Conservation (phyloP, 1,140 invertebrate genomes). For the Daktulosphaira vitifoliae region DNA sequence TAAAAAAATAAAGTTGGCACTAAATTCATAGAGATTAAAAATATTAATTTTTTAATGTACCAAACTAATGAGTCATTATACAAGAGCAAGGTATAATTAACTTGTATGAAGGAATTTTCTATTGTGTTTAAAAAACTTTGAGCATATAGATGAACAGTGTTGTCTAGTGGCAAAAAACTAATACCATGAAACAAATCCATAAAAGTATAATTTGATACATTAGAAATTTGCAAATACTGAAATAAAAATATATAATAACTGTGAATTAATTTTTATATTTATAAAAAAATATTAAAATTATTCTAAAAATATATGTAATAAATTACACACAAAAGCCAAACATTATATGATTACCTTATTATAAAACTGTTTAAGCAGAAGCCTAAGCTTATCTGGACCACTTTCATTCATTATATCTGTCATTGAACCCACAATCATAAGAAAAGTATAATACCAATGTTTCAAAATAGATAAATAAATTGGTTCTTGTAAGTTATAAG, state of each 20-base stretch:
- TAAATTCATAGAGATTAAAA: not conserved
- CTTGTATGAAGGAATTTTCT: slow-evolving; percentile 26
- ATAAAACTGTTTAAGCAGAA: slow-evolving; percentile 24
- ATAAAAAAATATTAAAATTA: no score
- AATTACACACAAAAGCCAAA: no score
- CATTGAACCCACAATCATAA: slow-evolving; percentile 16
- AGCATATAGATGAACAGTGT: slow-evolving; percentile 4
- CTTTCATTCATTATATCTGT: slow-evolving; percentile 13
- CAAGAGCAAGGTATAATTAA: slow-evolving; percentile 20
- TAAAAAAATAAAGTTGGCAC: not conserved
- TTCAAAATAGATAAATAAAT: slow-evolving; percentile 20
- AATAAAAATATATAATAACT: not conserved
- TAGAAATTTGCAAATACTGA: slow-evolving; percentile 20
- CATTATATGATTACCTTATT: slow-evolving; percentile 19
- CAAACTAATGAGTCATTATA: slow-evolving; percentile 26
- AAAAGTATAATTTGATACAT: slow-evolving; percentile 18
- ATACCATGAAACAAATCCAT: slow-evolving; percentile 29
- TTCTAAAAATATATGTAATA: no score
- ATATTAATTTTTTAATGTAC: slow-evolving; percentile 2
- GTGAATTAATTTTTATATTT: no score
- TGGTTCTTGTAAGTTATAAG: slow-evolving; percentile 27
- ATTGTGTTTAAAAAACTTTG: slow-evolving; percentile 25
- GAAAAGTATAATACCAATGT: slow-evolving; percentile 25
- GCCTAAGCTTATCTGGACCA: slow-evolving; percentile 16
- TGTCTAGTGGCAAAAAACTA: slow-evolving; percentile 14